Conservation (phyloP, 2,888 invertebrate species). For the Julus scanicus region DNA sequence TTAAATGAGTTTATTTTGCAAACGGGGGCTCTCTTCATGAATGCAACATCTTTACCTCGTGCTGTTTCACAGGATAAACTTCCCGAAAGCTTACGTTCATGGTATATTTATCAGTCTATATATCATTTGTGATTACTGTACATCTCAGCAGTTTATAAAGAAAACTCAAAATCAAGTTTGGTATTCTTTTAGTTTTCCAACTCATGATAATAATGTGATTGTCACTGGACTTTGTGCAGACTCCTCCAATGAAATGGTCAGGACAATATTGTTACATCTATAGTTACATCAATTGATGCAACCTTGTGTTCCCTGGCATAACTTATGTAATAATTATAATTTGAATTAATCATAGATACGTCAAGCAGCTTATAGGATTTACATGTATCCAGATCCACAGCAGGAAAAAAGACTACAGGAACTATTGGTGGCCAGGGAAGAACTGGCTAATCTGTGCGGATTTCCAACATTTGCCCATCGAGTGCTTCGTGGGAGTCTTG, state of each 20-base stretch:
- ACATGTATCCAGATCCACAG: conserved; percentile 78
- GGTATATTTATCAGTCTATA: neutral
- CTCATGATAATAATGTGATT: conserved; percentile 78
- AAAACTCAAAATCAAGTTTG: neutral
- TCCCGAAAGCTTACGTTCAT: conserved; percentile 74
- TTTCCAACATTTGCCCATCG: conserved; percentile 89
- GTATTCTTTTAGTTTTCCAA: conserved; percentile 69
- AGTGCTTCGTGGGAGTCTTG: conserved; percentile 87
- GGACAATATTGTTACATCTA: neutral
- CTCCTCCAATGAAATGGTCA: conserved; percentile 77
- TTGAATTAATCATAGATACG: conserved; percentile 67
- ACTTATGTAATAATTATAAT: neutral
- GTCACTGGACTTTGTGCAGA: conserved; percentile 87
- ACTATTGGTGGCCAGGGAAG: conserved; percentile 78
- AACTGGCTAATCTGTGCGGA: conserved; percentile 87
- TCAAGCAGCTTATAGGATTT: conserved; percentile 89
- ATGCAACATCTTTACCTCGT: conserved; percentile 70
- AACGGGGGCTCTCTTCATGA: conserved; percentile 66
- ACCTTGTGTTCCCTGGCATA: neutral
- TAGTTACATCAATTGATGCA: neutral
- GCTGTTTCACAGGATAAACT: conserved; percentile 74
- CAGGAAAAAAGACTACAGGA: conserved; percentile 81
- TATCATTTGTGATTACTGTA: neutral
- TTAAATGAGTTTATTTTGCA: conserved; percentile 86
- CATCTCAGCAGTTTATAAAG: neutral